These are phyloP conservation scores for Margarornis squamiger DNA, from an alignment of 2,797 vertebrate species.

Conservation along the genomic window DNA sequence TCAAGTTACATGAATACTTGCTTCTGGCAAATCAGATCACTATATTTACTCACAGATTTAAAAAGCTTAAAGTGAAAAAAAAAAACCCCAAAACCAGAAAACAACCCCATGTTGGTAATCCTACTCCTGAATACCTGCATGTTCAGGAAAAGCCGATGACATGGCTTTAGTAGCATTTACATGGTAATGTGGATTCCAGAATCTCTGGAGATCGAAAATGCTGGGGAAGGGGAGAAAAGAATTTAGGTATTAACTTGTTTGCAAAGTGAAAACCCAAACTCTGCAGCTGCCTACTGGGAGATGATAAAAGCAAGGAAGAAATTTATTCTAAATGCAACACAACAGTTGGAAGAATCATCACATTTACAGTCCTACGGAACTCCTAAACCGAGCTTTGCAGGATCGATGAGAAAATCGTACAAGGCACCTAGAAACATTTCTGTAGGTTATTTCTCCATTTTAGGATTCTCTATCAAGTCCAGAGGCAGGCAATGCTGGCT, in stretches of 20 bases:
- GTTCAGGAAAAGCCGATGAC: constrained; percentile 12
- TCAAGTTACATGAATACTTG: constrained; percentile 25
- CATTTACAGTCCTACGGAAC: background rate
- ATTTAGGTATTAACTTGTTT: background rate
- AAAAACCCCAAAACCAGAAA: too few species aligned
- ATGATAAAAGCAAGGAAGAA: background rate
- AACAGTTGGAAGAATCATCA: background rate
- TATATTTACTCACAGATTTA: background rate
- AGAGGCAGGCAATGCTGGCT: background rate
- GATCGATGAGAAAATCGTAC: background rate
- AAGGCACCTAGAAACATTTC: background rate
- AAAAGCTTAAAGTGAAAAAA: background rate
- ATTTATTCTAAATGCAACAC: background rate
- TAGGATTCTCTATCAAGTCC: background rate
- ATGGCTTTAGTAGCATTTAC: background rate
- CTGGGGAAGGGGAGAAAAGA: background rate
- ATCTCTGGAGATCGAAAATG: background rate
- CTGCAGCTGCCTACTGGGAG: background rate
- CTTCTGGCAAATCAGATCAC: constrained; percentile 27
- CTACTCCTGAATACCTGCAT: constrained; percentile 7
- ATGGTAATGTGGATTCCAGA: background rate
- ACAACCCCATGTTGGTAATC: background rate
- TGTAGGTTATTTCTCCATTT: background rate
- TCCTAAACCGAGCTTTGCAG: background rate
- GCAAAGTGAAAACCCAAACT: background rate